Conservation (phyloP, 2,113 vertebrate genomes). For the Platichthys flesus region DNA sequence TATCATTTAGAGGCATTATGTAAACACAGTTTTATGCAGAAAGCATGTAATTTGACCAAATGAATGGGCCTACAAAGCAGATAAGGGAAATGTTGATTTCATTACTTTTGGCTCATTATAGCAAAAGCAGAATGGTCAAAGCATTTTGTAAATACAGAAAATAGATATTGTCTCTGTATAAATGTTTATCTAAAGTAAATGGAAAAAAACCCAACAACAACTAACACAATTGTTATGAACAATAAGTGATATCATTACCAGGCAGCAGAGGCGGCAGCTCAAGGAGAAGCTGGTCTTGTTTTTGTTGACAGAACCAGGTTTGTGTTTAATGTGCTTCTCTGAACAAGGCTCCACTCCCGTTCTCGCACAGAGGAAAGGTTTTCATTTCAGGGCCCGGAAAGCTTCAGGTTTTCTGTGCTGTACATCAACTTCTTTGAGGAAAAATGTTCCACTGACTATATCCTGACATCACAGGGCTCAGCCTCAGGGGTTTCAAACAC, state of each 20-base stretch:
- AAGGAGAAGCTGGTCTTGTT: too few species aligned
- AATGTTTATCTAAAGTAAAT: constrained; percentile 17
- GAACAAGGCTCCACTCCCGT: too few species aligned
- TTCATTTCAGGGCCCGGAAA: background rate
- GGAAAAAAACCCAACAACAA: constrained; percentile 9
- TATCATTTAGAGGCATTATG: constrained; percentile 67
- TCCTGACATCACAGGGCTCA: background rate
- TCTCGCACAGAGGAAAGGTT: background rate
- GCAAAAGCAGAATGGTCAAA: constrained; percentile 37
- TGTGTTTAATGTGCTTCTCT: background rate
- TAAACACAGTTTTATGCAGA: constrained; percentile 71
- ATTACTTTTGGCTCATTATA: constrained; percentile 54
- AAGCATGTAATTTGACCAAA: constrained; percentile 71
- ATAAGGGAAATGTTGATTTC: constrained; percentile 41
- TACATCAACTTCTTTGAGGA: background rate
- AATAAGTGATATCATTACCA: background rate
- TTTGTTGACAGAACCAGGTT: background rate
- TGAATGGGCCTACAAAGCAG: constrained; percentile 36
- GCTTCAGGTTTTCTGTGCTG: background rate
- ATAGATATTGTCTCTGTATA: constrained; percentile 15
- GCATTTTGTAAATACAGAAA: constrained; percentile 30
- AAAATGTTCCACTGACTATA: background rate
- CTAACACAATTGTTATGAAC: background rate
- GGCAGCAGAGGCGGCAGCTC: background rate
- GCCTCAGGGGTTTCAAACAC: background rate